A percentile compares a stretch with the other conserved stretches of the same genome.
These are phyloP conservation scores for Acropora yongei DNA, from an alignment of 64 coral and sea anemone species.

Conservation along the genomic window DNA sequence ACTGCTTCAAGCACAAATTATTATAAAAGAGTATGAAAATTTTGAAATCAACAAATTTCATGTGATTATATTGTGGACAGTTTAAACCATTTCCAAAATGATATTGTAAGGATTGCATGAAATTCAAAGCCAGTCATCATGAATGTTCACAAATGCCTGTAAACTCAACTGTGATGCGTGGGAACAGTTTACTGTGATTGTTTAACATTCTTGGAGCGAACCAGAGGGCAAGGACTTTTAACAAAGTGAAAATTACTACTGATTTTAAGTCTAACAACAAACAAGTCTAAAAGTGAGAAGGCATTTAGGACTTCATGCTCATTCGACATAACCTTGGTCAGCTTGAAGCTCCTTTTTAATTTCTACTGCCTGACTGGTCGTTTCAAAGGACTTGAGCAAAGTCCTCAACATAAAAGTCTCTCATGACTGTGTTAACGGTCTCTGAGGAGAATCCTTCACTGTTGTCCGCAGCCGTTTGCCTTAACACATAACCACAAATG, in stretches of 20 bases:
- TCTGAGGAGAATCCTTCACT: constrained; percentile 19
- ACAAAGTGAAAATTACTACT: background rate
- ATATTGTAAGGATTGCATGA: background rate
- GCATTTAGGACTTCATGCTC: constrained; percentile 36
- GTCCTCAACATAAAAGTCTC: constrained; percentile 62
- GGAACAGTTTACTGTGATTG: constrained; percentile 11
- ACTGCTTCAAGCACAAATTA: background rate
- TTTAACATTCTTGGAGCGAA: background rate
- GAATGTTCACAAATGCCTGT: background rate
- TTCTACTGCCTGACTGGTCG: constrained; percentile 36
- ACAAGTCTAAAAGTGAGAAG: constrained; percentile 3
- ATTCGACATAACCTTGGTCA: constrained; percentile 62
- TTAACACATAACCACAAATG: constrained; percentile 56
- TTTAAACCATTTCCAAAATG: background rate
- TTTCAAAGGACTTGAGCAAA: constrained; percentile 62
- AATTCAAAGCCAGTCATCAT: background rate
- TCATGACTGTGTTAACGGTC: constrained; percentile 30
- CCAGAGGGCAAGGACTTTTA: background rate
- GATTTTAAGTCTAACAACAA: constrained; percentile 1
- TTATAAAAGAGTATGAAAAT: background rate
- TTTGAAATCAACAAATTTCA: background rate
- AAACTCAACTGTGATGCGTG: background rate
- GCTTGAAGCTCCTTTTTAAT: constrained; percentile 38
- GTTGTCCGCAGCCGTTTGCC: constrained; percentile 67
- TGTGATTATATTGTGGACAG: background rate